Percentiles rank a stretch among this genome's conserved stretches.
Conservation (phyloP, 2,797 vertebrate genomes). For the Lepus oiostolus region DNA sequence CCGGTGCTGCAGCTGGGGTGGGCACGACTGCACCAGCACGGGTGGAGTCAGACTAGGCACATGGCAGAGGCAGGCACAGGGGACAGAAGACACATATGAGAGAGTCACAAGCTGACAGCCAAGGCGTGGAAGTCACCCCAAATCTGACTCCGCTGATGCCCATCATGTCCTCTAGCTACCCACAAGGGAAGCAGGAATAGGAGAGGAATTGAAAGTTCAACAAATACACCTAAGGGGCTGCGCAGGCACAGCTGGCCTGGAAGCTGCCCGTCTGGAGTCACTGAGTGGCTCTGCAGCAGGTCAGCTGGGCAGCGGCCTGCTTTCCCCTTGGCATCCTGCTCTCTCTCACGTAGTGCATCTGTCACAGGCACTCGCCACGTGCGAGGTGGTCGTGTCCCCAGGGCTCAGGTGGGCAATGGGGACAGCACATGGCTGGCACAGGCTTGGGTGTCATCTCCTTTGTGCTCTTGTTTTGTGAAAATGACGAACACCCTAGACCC, state of each 20-base stretch:
- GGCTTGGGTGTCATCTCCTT: slow-evolving; percentile 10
- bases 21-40: rapidly evolving
- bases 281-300: not conserved
- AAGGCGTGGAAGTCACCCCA: not conserved
- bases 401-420: not conserved
- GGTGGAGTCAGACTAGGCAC: not conserved
- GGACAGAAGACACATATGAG: not conserved
- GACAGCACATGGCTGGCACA: not conserved
- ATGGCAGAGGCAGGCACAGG: no score
- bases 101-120: not conserved
- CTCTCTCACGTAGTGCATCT: not conserved
- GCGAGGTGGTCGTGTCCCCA: not conserved
- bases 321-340: not conserved
- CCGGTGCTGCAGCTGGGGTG: no score
- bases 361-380: rapidly evolving
- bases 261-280: not conserved
- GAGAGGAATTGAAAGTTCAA: not conserved
- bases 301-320: not conserved
- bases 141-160: not conserved
- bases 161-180: not conserved
- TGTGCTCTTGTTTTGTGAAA: slow-evolving; percentile 53
- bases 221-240: not conserved
- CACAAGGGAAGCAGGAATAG: not conserved
- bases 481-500: not conserved
- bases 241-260: not conserved